These are phyloP conservation scores for Tupaia tana DNA, from an alignment of 2,113 vertebrate genomes.

Conservation along the genomic window DNA sequence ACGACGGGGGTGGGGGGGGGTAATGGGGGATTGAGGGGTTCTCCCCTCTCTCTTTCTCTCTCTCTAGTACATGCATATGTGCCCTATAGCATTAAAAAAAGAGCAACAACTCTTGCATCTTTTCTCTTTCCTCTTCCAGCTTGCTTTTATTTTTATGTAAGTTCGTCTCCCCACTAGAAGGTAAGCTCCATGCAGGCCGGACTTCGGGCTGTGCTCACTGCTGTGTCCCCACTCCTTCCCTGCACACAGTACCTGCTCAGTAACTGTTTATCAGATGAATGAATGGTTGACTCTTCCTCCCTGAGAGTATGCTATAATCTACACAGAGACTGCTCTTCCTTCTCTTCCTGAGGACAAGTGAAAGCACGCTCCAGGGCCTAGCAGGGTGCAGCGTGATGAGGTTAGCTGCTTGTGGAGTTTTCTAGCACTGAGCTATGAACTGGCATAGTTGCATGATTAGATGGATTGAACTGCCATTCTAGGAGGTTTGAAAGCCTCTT, in stretches of 20 bases:
- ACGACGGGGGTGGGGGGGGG: too few species aligned
- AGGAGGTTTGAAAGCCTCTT: not conserved
- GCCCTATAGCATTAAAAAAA: not conserved
- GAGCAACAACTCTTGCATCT: not conserved
- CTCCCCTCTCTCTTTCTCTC: too few species aligned
- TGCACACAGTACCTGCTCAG: not conserved
- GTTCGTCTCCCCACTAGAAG: not conserved
- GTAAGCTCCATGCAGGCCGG: not conserved
- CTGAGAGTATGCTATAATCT: not conserved
- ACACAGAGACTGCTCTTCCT: not conserved
- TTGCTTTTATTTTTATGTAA: not conserved
- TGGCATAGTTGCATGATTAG: not conserved
- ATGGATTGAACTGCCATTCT: not conserved
- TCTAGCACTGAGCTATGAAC: not conserved
- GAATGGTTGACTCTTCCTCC: not conserved
- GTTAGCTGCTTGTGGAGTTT: not conserved
- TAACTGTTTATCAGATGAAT: not conserved
- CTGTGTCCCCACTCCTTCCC: not conserved
- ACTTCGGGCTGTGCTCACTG: not conserved
- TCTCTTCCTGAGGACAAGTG: not conserved
- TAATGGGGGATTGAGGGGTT: too few species aligned
- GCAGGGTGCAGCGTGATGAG: not conserved
- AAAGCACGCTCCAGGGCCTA: accelerated
- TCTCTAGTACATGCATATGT: too few species aligned
- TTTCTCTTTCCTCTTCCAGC: not conserved